Conservation (phyloP, 2,113 vertebrate species). For the Aegithalos caudatus region DNA sequence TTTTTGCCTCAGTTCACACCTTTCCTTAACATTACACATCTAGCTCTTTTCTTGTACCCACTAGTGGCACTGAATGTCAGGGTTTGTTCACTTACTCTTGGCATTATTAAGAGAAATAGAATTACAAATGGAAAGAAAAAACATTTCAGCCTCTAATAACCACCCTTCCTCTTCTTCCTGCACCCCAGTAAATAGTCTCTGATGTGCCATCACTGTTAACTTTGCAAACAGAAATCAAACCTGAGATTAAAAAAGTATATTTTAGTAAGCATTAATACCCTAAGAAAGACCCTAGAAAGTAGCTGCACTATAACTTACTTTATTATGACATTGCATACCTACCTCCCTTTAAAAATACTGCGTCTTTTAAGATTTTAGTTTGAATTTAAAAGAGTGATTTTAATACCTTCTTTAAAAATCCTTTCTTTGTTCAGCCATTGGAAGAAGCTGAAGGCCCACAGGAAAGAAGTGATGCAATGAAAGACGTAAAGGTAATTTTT, state of each 20-base stretch:
- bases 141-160: neutral
- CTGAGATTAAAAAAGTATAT: neutral
- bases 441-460: slow-evolving; percentile 62
- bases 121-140: neutral
- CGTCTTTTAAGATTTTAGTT: neutral
- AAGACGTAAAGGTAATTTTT: slow-evolving; percentile 70
- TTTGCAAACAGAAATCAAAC: neutral
- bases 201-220: neutral
- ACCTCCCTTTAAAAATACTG: neutral
- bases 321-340: neutral
- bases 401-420: neutral
- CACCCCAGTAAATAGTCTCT: neutral
- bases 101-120: neutral
- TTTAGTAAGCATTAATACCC: neutral
- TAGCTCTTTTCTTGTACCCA: neutral
- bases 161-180: neutral
- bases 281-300: neutral
- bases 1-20: neutral
- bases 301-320: neutral
- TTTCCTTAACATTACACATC: neutral
- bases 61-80: neutral
- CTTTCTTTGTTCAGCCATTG: slow-evolving; percentile 30
- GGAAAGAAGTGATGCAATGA: slow-evolving; percentile 35
- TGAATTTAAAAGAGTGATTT: neutral
- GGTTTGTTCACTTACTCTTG: neutral